Percentiles rank a stretch among this genome's conserved stretches.
Evolutionary conservation across 1,140 invertebrate genomes (phyloP).

Genomic region (Sminthurinus signatus): DNA sequence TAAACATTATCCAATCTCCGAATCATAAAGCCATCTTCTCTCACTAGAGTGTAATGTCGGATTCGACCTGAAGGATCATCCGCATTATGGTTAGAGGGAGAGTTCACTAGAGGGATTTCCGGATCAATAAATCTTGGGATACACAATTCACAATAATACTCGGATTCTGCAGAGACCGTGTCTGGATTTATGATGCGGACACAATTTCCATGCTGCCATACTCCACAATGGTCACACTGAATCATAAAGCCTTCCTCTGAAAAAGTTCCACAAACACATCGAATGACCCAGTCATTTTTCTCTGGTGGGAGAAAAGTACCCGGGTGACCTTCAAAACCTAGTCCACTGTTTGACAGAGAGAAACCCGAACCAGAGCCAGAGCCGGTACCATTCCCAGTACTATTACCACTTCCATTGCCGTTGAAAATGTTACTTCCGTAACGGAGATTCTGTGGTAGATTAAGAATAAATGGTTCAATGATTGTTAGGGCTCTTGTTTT

Average conservation of each 20-base stretch:
- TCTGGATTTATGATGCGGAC: no score
- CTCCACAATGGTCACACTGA: slow-evolving; percentile 86
- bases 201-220: slow-evolving; percentile 95
- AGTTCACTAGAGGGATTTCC: slow-evolving; percentile 82
- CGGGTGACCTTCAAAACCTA: no score
- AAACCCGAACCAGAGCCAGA: no score
- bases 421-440: no score
- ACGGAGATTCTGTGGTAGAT: no score
- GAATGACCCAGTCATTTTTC: slow-evolving; percentile 73
- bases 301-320: slow-evolving; percentile 15
- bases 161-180: no score
- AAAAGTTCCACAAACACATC: slow-evolving; percentile 91
- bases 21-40: slow-evolving; percentile 55
- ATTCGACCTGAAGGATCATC: slow-evolving; percentile 52
- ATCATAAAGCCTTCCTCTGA: slow-evolving; percentile 96
- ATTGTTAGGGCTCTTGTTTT: slow-evolving; percentile 29
- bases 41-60: slow-evolving; percentile 79
- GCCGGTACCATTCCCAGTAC: no score
- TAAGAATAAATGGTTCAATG: slow-evolving; percentile 33
- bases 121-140: slow-evolving; percentile 65
- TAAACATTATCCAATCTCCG: slow-evolving; percentile 83
- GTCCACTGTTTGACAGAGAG: no score
- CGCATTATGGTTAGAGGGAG: no score
- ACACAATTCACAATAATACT: slow-evolving; percentile 85
- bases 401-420: slow-evolving; percentile 2